These are phyloP conservation scores for Cynopterus sphinx DNA, from an alignment of 2,797 vertebrate species.

Conservation along the genomic window DNA sequence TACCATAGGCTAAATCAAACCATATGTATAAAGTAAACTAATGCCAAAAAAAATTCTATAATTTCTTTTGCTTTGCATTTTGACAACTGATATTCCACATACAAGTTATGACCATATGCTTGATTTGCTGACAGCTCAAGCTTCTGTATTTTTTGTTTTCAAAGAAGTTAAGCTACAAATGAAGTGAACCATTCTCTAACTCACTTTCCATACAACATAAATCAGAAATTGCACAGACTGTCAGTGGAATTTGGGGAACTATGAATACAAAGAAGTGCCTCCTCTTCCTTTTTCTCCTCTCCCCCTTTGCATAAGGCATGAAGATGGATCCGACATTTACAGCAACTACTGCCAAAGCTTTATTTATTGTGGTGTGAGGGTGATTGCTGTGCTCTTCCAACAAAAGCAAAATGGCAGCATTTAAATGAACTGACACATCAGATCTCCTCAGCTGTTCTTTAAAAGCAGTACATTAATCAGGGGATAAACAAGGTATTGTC, in stretches of 20 bases:
- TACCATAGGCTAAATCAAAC: background rate
- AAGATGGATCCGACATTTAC: background rate
- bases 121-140: background rate
- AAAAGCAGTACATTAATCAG: conserved; percentile 20
- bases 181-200: background rate
- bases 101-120: background rate
- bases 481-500: conserved; percentile 49
- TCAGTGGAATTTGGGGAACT: background rate
- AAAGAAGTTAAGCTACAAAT: conserved; percentile 30
- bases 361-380: background rate
- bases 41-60: background rate
- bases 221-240: background rate
- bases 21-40: background rate
- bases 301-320: background rate
- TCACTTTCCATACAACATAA: background rate
- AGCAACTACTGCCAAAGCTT: background rate
- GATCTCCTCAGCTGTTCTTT: conserved; percentile 39
- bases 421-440: conserved; percentile 61
- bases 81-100: background rate
- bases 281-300: background rate
- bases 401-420: conserved; percentile 53
- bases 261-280: background rate
- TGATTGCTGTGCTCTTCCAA: background rate
- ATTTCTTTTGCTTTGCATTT: background rate
- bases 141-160: background rate